Evolutionary conservation across 1,140 invertebrate species (phyloP).

Genomic region (Procambarus clarkii): DNA sequence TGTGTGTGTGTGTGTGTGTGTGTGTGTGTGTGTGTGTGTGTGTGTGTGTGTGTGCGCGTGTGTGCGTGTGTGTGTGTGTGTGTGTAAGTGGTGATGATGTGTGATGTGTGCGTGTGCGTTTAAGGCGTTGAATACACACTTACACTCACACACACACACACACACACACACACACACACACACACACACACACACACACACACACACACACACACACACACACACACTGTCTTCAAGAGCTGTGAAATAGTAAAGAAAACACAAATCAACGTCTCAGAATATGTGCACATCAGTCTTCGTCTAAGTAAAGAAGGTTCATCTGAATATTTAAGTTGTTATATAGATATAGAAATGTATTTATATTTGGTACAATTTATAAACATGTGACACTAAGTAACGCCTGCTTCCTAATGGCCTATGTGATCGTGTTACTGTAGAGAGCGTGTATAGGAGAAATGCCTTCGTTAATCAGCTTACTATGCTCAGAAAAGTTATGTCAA

Average conservation of each 20-base stretch:
- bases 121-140: too few species aligned
- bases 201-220: too few species aligned
- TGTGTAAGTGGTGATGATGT: too few species aligned
- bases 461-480: neutral
- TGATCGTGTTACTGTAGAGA: neutral
- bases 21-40: constrained; percentile 25
- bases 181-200: too few species aligned
- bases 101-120: too few species aligned
- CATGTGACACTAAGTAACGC: neutral
- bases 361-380: constrained; percentile 6
- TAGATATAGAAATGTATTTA: neutral
- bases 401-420: neutral
- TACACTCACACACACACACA: too few species aligned
- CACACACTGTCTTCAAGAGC: neutral
- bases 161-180: too few species aligned
- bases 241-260: neutral
- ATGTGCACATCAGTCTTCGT: neutral
- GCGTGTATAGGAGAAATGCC: neutral
- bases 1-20: constrained; percentile 36
- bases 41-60: constrained; percentile 31
- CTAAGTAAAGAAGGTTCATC: neutral
- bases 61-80: constrained; percentile 39
- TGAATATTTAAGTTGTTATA: neutral
- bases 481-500: neutral
- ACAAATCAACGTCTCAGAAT: neutral